Evolutionary conservation across 2,797 vertebrate genomes (phyloP), one percentile per base, ranked within the genome.

Genomic region (Tarsius wallacei): DNA sequence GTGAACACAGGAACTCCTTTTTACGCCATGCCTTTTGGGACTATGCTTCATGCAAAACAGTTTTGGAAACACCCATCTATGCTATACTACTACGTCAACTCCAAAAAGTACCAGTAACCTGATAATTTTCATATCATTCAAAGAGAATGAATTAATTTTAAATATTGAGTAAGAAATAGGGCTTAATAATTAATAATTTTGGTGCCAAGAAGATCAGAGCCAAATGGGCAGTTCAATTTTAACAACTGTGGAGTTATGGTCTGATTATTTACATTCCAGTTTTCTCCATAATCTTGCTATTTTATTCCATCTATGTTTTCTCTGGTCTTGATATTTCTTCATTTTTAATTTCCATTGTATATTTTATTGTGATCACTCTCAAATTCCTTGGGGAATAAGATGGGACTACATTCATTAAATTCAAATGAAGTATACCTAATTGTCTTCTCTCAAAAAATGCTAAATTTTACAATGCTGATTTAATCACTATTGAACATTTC

Each of bases 401-500:
- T 63, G 49, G 42, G 80, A 64, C 89, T 57, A 85, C 51, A 93
- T 57, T 88, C 22, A 53, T 78, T 94, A 93, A 82, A 64, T 42
- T 83, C 66, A 26, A 85, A 70, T 22, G 83, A 94, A 81, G 31
- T 28, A 28, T 22, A 70, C 17, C 31, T 81, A 76, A 70, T 90
- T 73, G n/a, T 85, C 59, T 91, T 83, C 22, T n/a, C 1, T 57
- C 49, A 24, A 21, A 84, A 87, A 83, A 5, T 42, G 47, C 15
- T 91, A 66, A 42, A 17, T 92, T 90, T 90, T 77, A 76, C 49
- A 86, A 22, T 63, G 33, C 28, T 91, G 53, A 89, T 71, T 90
- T 93, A 81, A 57, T 74, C 70, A 91, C 87, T 94, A 92, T 82
- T 85, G 51, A 81, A 76, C 49, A 73, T 95, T 96, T 73, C 76